These are phyloP conservation scores for Stigmatopora nigra DNA, from an alignment of 2,113 vertebrate genomes.

Conservation along the genomic window DNA sequence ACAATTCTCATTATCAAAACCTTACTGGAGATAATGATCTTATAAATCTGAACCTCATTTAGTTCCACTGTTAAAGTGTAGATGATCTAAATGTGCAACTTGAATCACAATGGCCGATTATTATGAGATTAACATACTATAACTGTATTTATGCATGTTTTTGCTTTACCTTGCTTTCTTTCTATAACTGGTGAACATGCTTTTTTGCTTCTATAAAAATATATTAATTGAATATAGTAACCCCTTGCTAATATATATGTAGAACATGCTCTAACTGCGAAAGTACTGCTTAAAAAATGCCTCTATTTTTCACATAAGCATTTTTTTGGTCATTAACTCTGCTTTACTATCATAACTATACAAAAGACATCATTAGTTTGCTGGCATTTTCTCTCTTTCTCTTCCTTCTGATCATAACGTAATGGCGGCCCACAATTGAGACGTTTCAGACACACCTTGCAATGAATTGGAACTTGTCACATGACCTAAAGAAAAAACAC, in stretches of 20 bases:
- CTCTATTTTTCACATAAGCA: too few species aligned
- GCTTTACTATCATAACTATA: neutral
- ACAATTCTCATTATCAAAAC: too few species aligned
- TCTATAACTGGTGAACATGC: neutral
- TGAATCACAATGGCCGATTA: neutral
- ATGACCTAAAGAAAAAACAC: neutral
- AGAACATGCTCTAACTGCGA: too few species aligned
- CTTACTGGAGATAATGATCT: too few species aligned
- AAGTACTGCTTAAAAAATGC: too few species aligned
- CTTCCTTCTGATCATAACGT: constrained; percentile 32
- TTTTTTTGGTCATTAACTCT: neutral
- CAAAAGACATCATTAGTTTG: constrained; percentile 11
- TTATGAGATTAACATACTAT: neutral
- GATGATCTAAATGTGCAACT: neutral
- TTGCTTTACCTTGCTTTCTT: neutral
- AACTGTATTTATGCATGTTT: neutral
- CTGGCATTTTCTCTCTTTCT: constrained; percentile 47
- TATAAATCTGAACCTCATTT: neutral
- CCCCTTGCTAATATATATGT: neutral
- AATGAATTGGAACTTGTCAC: neutral
- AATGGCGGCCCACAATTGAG: constrained; percentile 26
- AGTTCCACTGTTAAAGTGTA: neutral
- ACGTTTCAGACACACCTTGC: constrained; percentile 30
- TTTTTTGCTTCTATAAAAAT: neutral
- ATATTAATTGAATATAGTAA: neutral